Evolutionary conservation across 2,888 invertebrate genomes (phyloP).

Genomic region (Chromoteleia sp.): DNA sequence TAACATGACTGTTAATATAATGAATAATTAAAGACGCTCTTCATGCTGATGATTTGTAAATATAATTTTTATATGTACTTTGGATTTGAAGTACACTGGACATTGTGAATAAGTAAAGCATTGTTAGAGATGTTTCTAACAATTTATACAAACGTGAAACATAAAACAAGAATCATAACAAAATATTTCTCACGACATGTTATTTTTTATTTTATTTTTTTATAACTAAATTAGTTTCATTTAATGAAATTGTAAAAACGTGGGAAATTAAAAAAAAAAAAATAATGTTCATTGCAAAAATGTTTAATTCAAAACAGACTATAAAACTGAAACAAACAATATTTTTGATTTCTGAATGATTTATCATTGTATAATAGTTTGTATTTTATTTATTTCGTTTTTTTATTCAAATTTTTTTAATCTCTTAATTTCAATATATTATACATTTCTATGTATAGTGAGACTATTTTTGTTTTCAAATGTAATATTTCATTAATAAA

Average conservation of each 20-base stretch:
- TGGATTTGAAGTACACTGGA: constrained; percentile 33
- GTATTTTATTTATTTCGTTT: background rate
- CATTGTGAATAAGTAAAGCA: constrained; percentile 18
- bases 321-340: background rate
- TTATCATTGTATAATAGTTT: background rate
- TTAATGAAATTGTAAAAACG: background rate
- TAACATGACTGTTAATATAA: constrained; percentile 15
- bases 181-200: background rate
- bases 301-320: background rate
- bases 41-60: constrained; percentile 46
- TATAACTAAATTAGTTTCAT: background rate
- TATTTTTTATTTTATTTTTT: background rate
- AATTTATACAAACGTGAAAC: background rate
- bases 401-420: background rate
- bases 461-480: too few species aligned
- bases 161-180: background rate
- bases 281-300: background rate
- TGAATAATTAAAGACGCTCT: constrained; percentile 10
- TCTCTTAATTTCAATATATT: too few species aligned
- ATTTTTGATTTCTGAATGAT: background rate
- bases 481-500: too few species aligned
- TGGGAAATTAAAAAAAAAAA: too few species aligned
- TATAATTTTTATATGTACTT: constrained; percentile 41
- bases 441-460: too few species aligned
- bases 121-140: constrained; percentile 13